Base-by-base conservation (phyloP, 2,888 invertebrate species). In the Cephus rjabovi region DNA sequence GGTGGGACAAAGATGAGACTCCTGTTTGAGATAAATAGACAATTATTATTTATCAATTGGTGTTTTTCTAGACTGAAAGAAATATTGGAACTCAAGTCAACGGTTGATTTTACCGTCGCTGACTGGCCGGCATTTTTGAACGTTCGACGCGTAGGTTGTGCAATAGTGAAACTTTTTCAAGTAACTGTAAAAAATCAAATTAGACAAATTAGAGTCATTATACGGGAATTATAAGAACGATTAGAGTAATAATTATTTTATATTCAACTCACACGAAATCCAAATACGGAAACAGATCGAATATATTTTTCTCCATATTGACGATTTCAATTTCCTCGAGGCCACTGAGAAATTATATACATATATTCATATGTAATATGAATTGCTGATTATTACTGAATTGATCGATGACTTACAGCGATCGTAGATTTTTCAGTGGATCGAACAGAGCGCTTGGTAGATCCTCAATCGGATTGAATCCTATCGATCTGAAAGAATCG, bases 121-220 rank as follows among this genome's bases (percentile, higher is more conserved):
- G 34, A 92, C 91, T 0, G 95, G 95, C 56, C 91, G 92, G 84
- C 95, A 95, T 83, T 93, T 92, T 75, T 92, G 91, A 11, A 94
- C 93, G 70, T 91, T 90, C 0, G 94, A 94, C 1, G 94, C 94
- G 88, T 93, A 94, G 4, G 88, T 87, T 3, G 93, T 93, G 85
- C 95, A 95, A 86, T 94, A 95, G 83, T 93, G 93, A 86, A 95
- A 95, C 73, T 93, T 93, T 81, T 94, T 93, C 81, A 95, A 95
- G 82, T 94, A 93, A 40, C 93, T 93, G 83, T 23, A 88, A 87
- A 76, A 82, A 73, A 76, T 33, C 56, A 56, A 76, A 78, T 76
- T 77, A 1, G 0, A 56, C 23, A 9, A 56, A 56, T 56, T 56
- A 9, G 23, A 56, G 23, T 23, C 1, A 6, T 23, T 23, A 56